phyloP scores from a whole-genome alignment of 2,888 invertebrate genomes.

The Andrena flavipes region DNA sequence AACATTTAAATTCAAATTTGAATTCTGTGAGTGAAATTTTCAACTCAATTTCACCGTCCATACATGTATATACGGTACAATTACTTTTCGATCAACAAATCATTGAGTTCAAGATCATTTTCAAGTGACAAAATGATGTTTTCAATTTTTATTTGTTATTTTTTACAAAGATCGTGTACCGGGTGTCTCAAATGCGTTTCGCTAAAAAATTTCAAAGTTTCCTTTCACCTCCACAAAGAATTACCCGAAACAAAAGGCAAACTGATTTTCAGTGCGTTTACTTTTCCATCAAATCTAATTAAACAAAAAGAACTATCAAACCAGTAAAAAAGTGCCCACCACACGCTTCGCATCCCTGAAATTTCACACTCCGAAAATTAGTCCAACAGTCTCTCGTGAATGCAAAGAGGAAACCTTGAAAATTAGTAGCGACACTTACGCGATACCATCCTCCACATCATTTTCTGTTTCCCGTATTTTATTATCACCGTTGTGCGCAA shows the following conservation, averaged over 20 bases:
- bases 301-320: no score
- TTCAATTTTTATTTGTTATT: neutral
- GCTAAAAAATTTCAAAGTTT: neutral
- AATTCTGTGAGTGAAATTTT: neutral
- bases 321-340: no score
- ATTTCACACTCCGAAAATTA: neutral
- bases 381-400: no score
- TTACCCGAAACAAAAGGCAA: neutral
- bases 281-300: no score
- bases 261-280: neutral
- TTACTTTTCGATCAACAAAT: conserved; percentile 2
- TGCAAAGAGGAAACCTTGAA: conserved; percentile 4
- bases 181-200: neutral
- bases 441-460: no score
- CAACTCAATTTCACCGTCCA: neutral
- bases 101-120: neutral
- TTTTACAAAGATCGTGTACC: neutral
- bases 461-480: neutral
- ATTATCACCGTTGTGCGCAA: neutral
- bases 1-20: neutral
- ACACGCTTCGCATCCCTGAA: neutral
- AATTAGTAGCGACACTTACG: neutral
- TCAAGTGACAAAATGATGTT: neutral
- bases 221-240: neutral
- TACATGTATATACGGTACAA: conserved; percentile 26